phyloP scores from a whole-genome alignment of 2,888 invertebrate species.

The Acanthosoma haemorrhoidale region DNA sequence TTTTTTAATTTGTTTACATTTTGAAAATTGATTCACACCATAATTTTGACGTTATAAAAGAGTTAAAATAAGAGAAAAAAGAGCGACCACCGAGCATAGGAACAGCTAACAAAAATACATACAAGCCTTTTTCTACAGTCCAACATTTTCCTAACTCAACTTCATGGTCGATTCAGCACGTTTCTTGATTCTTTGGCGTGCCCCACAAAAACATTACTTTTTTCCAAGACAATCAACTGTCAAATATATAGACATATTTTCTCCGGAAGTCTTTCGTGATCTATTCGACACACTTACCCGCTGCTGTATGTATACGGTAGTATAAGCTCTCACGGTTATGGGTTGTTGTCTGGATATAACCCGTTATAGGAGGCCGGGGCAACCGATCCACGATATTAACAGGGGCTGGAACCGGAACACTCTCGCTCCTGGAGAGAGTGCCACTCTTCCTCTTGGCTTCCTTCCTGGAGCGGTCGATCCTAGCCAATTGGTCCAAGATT shows the following conservation, averaged over 20 bases:
- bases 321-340: not conserved
- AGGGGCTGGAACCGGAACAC: conserved; percentile 10
- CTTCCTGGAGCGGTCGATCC: not conserved
- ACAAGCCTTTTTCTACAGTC: no score
- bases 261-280: not conserved
- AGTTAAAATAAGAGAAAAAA: no score
- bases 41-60: no score
- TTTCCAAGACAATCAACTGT: not conserved
- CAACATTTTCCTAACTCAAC: no score
- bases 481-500: no score
- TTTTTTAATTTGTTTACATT: no score
- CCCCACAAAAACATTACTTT: not conserved
- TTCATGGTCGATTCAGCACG: no score
- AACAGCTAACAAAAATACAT: no score
- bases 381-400: not conserved
- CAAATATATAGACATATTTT: not conserved
- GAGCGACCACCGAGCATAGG: no score
- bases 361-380: not conserved
- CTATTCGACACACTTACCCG: not conserved
- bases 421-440: not conserved
- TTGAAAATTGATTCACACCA: no score
- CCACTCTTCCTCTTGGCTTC: not conserved
- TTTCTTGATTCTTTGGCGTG: no score
- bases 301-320: not conserved
- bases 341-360: not conserved